Evolutionary conservation across 2,797 vertebrate species (phyloP).

Genomic region (Enteromius afrohamiltoni): DNA sequence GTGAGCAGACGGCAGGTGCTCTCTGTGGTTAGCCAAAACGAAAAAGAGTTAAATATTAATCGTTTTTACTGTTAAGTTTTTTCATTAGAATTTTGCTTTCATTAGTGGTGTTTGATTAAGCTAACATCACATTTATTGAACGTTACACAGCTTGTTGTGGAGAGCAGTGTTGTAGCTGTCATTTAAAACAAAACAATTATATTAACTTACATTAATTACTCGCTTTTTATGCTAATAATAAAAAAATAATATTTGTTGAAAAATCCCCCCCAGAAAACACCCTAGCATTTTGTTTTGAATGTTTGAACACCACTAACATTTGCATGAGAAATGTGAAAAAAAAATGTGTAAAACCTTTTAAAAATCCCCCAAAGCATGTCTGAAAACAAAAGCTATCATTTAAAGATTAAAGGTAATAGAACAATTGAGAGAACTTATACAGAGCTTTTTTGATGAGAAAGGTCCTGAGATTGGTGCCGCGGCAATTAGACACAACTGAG

Average conservation of each 20-base stretch:
- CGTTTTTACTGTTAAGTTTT: background rate
- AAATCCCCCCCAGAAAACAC: no score
- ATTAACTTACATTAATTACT: background rate
- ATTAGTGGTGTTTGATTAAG: background rate
- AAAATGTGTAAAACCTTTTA: conserved; percentile 39
- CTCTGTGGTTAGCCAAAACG: background rate
- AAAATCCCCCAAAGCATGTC: conserved; percentile 51
- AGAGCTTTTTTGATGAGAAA: background rate
- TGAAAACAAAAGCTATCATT: background rate
- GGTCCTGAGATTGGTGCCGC: background rate
- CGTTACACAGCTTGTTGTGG: background rate
- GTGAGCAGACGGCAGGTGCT: background rate
- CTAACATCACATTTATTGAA: background rate
- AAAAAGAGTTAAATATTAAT: background rate
- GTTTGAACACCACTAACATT: background rate
- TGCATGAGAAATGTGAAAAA: background rate
- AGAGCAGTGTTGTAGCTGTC: background rate
- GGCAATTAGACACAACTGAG: background rate
- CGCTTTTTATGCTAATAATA: background rate
- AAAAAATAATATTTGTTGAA: background rate
- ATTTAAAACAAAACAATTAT: background rate
- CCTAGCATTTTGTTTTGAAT: background rate
- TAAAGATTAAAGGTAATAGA: background rate
- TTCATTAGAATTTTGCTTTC: background rate
- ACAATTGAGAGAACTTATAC: background rate